A percentile compares a stretch with the other conserved stretches of the same genome.
phyloP scores from a whole-genome alignment of 2,113 vertebrate species.

The Paedocypris sp. region DNA sequence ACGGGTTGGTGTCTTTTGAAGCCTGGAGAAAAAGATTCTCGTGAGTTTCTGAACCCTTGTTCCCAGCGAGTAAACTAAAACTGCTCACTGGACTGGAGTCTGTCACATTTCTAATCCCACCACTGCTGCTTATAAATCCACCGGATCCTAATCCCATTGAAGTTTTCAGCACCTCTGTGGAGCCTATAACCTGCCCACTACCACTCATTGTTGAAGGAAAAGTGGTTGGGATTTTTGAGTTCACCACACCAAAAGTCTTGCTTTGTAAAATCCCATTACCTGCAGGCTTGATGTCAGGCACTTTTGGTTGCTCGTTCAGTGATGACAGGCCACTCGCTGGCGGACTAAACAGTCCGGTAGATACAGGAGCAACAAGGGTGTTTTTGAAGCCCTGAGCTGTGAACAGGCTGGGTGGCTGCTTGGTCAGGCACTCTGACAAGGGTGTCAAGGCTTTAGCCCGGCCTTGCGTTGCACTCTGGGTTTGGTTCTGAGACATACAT shows the following conservation, averaged over 20 bases:
- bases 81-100: conserved; percentile 40
- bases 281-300: conserved; percentile 68
- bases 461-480: conserved; percentile 49
- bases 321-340: conserved; percentile 4
- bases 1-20: conserved; percentile 89
- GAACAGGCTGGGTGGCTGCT: conserved; percentile 69
- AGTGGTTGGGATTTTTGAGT: conserved; percentile 71
- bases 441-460: conserved; percentile 69
- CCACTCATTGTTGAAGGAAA: conserved; percentile 67
- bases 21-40: conserved; percentile 93
- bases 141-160: conserved; percentile 35
- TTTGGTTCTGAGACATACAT: conserved; percentile 91
- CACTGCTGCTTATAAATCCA: conserved; percentile 25
- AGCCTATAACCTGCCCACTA: conserved; percentile 11
- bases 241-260: conserved; percentile 64
- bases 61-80: conserved; percentile 45
- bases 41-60: conserved; percentile 69
- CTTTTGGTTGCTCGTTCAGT: conserved; percentile 69
- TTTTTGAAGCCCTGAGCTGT: conserved; percentile 54
- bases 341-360: conserved; percentile 38
- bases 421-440: conserved; percentile 76
- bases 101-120: conserved; percentile 42
- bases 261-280: conserved; percentile 67
- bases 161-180: conserved; percentile 40
- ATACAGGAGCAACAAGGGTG: conserved; percentile 30